Evolutionary conservation across 2,113 vertebrate species (phyloP).

Genomic region (Pongo abelii): DNA sequence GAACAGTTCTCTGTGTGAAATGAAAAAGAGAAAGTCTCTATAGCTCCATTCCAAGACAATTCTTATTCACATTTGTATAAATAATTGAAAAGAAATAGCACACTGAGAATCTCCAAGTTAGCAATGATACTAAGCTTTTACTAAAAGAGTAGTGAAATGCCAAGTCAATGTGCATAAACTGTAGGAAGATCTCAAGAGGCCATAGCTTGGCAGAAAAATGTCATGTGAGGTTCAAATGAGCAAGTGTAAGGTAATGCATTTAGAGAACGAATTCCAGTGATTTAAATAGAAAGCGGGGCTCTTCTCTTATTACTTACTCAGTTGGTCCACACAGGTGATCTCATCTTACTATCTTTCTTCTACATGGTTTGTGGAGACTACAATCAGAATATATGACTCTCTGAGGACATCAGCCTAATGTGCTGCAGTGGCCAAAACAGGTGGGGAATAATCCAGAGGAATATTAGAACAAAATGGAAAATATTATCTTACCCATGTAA

Average conservation of each 20-base stretch:
- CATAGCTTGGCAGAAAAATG: not conserved
- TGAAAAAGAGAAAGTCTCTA: not conserved
- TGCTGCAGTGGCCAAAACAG: not conserved
- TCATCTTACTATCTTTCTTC: not conserved
- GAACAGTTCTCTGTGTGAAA: not conserved
- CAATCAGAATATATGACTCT: not conserved
- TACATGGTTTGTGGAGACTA: not conserved
- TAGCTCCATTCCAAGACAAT: not conserved
- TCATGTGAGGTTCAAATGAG: not conserved
- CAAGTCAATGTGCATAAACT: not conserved
- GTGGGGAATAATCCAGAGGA: not conserved
- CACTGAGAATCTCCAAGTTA: not conserved
- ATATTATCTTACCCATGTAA: not conserved
- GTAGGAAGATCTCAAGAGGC: not conserved
- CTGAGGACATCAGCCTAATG: not conserved
- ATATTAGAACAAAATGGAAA: not conserved
- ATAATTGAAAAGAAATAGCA: not conserved
- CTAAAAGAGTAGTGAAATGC: not conserved
- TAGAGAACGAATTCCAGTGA: not conserved
- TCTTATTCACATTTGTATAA: conserved; percentile 14
- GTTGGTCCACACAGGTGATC: not conserved
- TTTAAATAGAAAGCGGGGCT: not conserved
- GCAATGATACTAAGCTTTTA: not conserved
- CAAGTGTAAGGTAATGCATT: not conserved
- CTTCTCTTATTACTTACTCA: not conserved